Evolutionary conservation across 2,113 vertebrate genomes (phyloP), one percentile per base, ranked within the genome.

Genomic region (Tilapia sparmanii): DNA sequence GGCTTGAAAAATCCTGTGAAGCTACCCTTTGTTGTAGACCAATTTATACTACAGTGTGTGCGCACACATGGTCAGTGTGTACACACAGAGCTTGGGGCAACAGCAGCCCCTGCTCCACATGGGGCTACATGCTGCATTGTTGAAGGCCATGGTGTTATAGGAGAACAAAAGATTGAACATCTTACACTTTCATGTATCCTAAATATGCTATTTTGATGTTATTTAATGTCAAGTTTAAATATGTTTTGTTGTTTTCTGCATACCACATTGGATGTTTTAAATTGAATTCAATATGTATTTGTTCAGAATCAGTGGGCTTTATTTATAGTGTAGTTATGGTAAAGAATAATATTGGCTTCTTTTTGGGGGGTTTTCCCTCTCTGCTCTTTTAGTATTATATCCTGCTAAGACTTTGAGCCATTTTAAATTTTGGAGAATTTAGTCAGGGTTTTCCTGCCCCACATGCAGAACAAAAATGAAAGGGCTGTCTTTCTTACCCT

Each of bases 141-240:
- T 87, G 66, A 61, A 90, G 61, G 55, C 59, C 29, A 84, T 53
- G 63, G 7, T 82, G 71, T 81, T 82, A 15, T 47, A 82, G 16
- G 76, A 86, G 83, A 92, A 90, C 89, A 89, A 91, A 91, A 88
- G 87, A 86, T 47, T 47, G 35, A 89, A 73, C 61, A 47, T 53
- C 33, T 42, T 50, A 57, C 66, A 79, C 33, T 85, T 57, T 31
- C 47, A 54, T 47, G 24, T 40, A 18, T 26, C 19, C 33, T 18
- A 24, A 13, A 18, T 81, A n/a, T 52, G 10, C 68, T 42, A 8
- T 57, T 26, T 40, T 81, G 7, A 5, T 19, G 6, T 55, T 26
- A 26, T 81, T 55, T 57, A 40, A 55, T 40, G 9, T 26, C 13
- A 80, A 55, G 5, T 16, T 57, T 81, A 10, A 76, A 29, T 42